Conservation (phyloP, 2,113 vertebrate genomes). For the Choloepus hoffmanni region DNA sequence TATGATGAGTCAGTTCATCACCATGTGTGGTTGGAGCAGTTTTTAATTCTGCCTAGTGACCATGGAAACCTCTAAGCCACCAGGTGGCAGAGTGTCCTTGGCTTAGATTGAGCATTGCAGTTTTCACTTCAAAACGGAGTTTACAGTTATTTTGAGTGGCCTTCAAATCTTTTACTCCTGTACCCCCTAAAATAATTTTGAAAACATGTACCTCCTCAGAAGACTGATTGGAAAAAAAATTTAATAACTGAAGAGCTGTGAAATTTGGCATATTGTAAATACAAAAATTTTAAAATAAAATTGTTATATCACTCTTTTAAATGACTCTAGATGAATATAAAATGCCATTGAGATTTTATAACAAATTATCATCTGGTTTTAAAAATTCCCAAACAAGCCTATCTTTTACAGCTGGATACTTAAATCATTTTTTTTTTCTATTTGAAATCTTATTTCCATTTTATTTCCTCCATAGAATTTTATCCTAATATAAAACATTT, state of each 20-base stretch:
- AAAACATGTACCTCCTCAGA: background rate
- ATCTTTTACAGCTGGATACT: background rate
- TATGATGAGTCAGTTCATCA: background rate
- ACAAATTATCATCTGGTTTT: background rate
- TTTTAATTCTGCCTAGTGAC: background rate
- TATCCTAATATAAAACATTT: background rate
- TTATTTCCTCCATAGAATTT: background rate
- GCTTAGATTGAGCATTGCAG: background rate
- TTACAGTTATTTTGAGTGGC: background rate
- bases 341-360: background rate
- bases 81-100: conserved; percentile 85
- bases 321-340: background rate
- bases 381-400: background rate
- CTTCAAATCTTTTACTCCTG: background rate
- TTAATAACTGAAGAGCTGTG: background rate
- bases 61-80: conserved; percentile 70
- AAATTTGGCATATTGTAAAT: conserved; percentile 2
- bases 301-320: background rate
- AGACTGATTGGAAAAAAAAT: background rate
- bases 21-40: background rate
- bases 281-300: conserved; percentile 8
- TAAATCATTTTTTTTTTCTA: background rate
- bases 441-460: background rate
- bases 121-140: background rate
- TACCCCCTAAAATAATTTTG: background rate